These are phyloP conservation scores for Psittacula cyanocephala DNA, from an alignment of 2,113 vertebrate species.

Conservation along the genomic window DNA sequence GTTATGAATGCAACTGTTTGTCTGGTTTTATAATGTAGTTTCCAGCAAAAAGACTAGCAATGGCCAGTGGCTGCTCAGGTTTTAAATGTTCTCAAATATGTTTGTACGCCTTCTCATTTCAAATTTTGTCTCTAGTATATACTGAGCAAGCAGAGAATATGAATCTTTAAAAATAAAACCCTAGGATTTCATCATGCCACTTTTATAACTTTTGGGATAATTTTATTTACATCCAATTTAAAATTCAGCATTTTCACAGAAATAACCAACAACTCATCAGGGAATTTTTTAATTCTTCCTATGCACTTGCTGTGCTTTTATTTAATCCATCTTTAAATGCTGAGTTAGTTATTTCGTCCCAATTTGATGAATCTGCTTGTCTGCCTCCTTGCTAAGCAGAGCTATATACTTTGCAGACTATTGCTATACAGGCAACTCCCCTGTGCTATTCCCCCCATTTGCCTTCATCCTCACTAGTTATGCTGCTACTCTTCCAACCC, in stretches of 20 bases:
- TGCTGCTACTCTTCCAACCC: background rate
- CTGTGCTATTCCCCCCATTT: background rate
- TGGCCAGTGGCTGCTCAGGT: background rate
- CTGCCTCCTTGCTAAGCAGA: background rate
- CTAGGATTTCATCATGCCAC: background rate
- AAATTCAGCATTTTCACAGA: background rate
- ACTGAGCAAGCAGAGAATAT: background rate
- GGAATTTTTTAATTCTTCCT: background rate
- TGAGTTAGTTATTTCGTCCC: background rate
- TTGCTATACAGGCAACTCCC: background rate
- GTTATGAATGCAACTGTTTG: background rate
- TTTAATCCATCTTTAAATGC: background rate
- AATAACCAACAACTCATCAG: background rate
- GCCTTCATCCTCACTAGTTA: background rate
- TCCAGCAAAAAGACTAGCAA: background rate
- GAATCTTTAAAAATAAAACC: background rate
- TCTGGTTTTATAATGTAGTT: background rate
- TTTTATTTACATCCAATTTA: background rate
- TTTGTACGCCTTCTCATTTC: background rate
- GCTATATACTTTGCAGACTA: background rate
- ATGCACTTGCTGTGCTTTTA: background rate
- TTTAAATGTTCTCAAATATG: background rate
- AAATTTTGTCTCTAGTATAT: background rate
- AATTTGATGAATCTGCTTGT: background rate
- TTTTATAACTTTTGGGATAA: background rate